These are phyloP conservation scores for Cercocebus atys DNA, from an alignment of 2,113 vertebrate species.

Conservation along the genomic window DNA sequence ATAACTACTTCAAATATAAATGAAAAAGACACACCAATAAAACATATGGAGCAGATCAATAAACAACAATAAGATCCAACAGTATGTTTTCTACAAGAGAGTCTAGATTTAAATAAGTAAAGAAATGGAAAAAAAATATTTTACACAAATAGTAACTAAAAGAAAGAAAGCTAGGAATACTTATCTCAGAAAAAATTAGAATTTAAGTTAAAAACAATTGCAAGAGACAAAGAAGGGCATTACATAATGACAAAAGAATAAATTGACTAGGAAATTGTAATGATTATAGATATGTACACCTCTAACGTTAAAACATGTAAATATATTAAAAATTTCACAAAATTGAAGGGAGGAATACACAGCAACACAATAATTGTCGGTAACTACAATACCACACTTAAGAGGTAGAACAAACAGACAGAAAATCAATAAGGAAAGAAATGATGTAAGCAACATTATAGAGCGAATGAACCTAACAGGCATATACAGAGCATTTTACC, in stretches of 20 bases:
- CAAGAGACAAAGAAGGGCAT: neutral
- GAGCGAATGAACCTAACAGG: neutral
- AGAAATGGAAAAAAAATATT: neutral
- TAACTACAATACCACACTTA: neutral
- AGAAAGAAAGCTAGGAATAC: neutral
- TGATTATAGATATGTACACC: neutral
- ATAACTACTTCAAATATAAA: neutral
- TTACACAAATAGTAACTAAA: neutral
- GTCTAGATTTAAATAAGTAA: neutral
- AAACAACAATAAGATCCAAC: neutral
- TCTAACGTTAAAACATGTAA: neutral
- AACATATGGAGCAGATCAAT: neutral
- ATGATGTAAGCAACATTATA: neutral
- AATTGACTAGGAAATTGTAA: neutral
- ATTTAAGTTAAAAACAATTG: neutral
- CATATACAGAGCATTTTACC: neutral
- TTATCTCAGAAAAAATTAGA: neutral
- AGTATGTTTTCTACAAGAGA: neutral
- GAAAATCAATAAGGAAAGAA: neutral
- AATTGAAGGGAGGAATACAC: neutral
- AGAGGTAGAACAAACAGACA: neutral
- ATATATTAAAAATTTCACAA: neutral
- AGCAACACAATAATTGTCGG: neutral
- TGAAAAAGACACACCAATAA: neutral
- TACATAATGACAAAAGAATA: neutral